A percentile compares a stretch with the other conserved stretches of the same genome.
These are phyloP conservation scores for human (Homo sapiens) DNA, from an alignment of 2,113 vertebrate genomes.

Conservation along the genomic window GRCh38 chr9:118742501-118743000, in stretches of 20 bases:
- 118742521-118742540: not conserved
- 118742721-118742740: conserved; percentile 40
- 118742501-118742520: not conserved
- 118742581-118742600: not conserved
- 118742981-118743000: not conserved
- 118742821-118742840: conserved; percentile 37
- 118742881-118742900: not conserved
- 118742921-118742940: conserved; percentile 39
- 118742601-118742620: not conserved
- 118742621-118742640: not conserved
- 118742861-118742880: not conserved
- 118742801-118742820: conserved; percentile 38
- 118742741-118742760: conserved; percentile 53
- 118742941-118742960: not conserved
- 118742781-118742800: not conserved
- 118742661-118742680: not conserved
- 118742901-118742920: not conserved
- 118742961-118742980: conserved; percentile 15
- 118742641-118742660: not conserved
- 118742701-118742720: conserved; percentile 51
- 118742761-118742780: not conserved
- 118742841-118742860: not conserved
- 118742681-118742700: conserved; percentile 31
- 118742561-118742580: not conserved
- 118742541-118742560: not conserved